phyloP scores from a whole-genome alignment of 2,797 vertebrate genomes.

The Acipenser ruthenus region DNA sequence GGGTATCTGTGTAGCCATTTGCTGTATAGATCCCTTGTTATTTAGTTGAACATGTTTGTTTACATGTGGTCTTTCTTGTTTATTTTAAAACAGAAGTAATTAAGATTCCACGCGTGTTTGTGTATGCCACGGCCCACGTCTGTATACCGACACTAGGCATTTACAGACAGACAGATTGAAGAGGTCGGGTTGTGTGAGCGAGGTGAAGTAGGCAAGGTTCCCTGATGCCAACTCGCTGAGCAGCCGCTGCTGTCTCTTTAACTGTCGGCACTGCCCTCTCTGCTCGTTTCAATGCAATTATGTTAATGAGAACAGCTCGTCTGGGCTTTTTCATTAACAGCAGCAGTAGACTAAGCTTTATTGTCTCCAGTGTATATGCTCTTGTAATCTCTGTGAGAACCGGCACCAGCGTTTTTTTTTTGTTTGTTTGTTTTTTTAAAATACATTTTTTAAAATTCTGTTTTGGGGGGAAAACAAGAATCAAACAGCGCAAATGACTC shows the following conservation, averaged over 20 bases:
- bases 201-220: background rate
- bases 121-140: too few species aligned
- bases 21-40: too few species aligned
- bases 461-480: constrained; percentile 17
- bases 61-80: too few species aligned
- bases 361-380: constrained; percentile 48
- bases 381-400: constrained; percentile 32
- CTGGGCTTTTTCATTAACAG: constrained; percentile 63
- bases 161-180: too few species aligned
- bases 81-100: too few species aligned
- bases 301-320: constrained; percentile 64
- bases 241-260: constrained; percentile 59
- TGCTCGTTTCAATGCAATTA: constrained; percentile 71
- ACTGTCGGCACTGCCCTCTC: constrained; percentile 46
- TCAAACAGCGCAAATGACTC: constrained; percentile 13
- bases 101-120: too few species aligned
- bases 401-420: constrained; percentile 22
- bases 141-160: too few species aligned
- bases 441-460: constrained; percentile 17
- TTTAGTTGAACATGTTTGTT: too few species aligned
- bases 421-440: constrained; percentile 10
- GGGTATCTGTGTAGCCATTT: too few species aligned
- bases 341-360: constrained; percentile 41
- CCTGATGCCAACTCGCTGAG: constrained; percentile 9
- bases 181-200: too few species aligned